Evolutionary conservation across 1,140 invertebrate species (phyloP).

Genomic region (Dreissena rostriformis): DNA sequence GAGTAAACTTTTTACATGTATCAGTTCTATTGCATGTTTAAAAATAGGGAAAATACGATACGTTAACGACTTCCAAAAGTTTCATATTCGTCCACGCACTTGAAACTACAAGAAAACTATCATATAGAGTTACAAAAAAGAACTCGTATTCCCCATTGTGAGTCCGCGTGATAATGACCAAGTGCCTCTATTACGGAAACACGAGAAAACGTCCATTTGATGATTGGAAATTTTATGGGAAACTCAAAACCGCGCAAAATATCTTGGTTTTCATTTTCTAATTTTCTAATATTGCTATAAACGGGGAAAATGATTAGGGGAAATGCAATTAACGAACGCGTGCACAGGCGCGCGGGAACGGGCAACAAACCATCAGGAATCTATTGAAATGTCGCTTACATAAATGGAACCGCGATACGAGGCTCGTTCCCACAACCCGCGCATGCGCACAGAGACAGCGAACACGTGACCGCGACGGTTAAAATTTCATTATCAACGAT

Average conservation of each 20-base stretch:
- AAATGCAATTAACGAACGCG: conserved; percentile 47
- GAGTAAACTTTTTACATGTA: background rate
- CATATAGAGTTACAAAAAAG: background rate
- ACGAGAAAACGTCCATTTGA: conserved; percentile 35
- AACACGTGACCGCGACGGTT: conserved; percentile 41
- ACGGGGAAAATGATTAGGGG: conserved; percentile 46
- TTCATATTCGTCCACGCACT: background rate
- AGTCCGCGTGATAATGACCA: conserved; percentile 12
- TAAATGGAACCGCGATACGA: conserved; percentile 14
- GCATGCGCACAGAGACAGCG: conserved; percentile 25
- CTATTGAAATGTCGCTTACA: conserved; percentile 17
- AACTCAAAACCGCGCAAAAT: background rate
- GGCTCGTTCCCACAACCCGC: conserved; percentile 35
- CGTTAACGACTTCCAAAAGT: background rate
- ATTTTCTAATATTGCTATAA: conserved; percentile 52
- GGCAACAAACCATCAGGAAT: conserved; percentile 44
- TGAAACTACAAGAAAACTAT: background rate
- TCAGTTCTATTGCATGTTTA: background rate
- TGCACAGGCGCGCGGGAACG: conserved; percentile 38
- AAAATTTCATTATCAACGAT: conserved; percentile 40
- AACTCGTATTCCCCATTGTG: background rate
- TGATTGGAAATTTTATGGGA: conserved; percentile 42
- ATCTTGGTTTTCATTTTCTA: conserved; percentile 45
- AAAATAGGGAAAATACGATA: background rate
- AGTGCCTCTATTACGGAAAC: conserved; percentile 37